Conservation (phyloP, 2,797 vertebrate genomes). For the Hydrocynus forskahlii region DNA sequence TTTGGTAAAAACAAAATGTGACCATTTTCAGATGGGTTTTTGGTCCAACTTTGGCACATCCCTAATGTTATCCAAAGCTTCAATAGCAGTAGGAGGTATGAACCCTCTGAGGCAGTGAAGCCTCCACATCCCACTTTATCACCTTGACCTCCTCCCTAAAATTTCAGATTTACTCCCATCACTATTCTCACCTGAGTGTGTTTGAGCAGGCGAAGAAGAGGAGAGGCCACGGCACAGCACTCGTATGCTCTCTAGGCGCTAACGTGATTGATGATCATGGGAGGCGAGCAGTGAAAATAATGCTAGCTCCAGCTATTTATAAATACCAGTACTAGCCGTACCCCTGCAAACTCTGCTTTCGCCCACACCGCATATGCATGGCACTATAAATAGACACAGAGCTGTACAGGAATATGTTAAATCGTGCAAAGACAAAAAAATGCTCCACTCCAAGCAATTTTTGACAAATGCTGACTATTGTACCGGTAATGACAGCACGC, state of each 20-base stretch:
- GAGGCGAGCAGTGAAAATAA: slow-evolving; percentile 78
- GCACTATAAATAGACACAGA: slow-evolving; percentile 49
- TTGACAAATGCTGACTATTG: slow-evolving; percentile 28
- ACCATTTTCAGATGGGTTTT: too few species aligned
- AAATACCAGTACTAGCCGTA: slow-evolving; percentile 75
- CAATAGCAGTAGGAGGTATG: too few species aligned
- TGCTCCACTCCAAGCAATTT: neutral
- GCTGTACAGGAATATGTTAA: slow-evolving; percentile 18
- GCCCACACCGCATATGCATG: slow-evolving; percentile 66
- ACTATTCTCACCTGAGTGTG: slow-evolving; percentile 13
- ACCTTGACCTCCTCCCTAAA: slow-evolving; percentile 8
- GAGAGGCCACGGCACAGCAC: slow-evolving; percentile 38
- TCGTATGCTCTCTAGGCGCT: slow-evolving; percentile 44
- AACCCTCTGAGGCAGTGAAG: slow-evolving; percentile 36
- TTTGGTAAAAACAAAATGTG: too few species aligned
- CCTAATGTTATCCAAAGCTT: too few species aligned
- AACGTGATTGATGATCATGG: slow-evolving; percentile 81
- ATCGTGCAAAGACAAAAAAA: slow-evolving; percentile 13
- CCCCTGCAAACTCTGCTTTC: slow-evolving; percentile 68
- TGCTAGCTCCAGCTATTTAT: slow-evolving; percentile 80
- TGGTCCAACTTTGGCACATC: too few species aligned
- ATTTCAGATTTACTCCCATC: neutral
- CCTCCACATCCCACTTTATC: slow-evolving; percentile 51
- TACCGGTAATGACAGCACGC: slow-evolving; percentile 10
- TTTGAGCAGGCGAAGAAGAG: neutral